These are phyloP conservation scores for Sisyra terminalis DNA, from an alignment of 2,888 invertebrate genomes.

Conservation along the genomic window DNA sequence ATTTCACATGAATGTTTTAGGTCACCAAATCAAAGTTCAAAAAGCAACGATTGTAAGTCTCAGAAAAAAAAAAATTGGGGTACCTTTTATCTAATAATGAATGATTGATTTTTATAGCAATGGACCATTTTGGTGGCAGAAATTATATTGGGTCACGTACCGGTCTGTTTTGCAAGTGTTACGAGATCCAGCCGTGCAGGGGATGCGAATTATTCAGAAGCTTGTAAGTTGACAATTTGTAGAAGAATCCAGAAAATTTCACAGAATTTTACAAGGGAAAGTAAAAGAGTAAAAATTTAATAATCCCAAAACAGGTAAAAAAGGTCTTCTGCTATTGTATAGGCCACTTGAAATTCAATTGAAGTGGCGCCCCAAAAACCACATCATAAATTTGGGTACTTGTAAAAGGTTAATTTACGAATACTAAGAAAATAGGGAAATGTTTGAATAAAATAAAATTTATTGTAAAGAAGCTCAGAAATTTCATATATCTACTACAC, in stretches of 20 bases:
- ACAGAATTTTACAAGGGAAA: background rate
- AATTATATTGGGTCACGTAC: constrained; percentile 59
- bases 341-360: background rate
- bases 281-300: background rate
- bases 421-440: too few relatives aligned
- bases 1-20: too few relatives aligned
- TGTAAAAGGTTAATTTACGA: too few relatives aligned
- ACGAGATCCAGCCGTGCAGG: constrained; percentile 67
- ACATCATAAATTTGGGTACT: too few relatives aligned
- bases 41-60: background rate
- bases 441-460: too few relatives aligned
- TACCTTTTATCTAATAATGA: background rate
- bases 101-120: constrained; percentile 26
- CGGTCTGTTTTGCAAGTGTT: constrained; percentile 55
- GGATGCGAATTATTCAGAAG: constrained; percentile 63
- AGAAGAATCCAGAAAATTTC: background rate
- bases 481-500: too few relatives aligned
- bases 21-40: background rate
- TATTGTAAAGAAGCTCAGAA: too few relatives aligned
- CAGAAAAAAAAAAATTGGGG: background rate
- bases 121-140: constrained; percentile 49
- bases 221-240: constrained; percentile 60
- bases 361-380: too few relatives aligned
- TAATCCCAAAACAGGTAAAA: too few relatives aligned
- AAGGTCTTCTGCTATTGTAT: background rate